Evolutionary conservation across 2,797 vertebrate species (phyloP).

Genomic region (Sebastes cheni): DNA sequence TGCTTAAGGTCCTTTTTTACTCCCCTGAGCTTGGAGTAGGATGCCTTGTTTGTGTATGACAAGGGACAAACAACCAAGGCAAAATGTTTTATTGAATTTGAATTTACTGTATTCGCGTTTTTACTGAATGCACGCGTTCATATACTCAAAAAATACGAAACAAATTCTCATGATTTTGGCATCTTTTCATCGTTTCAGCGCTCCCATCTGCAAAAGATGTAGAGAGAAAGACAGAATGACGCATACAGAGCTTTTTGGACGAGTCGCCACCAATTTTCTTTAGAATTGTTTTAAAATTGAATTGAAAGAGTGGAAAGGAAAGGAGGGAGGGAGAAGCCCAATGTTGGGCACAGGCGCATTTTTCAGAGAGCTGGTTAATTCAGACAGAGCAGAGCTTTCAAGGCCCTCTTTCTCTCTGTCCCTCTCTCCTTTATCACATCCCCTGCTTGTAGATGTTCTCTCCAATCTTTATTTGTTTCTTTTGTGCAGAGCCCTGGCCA

Average conservation of each 20-base stretch:
- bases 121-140: neutral
- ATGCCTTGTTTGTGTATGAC: slow-evolving; percentile 12
- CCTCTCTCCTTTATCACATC: slow-evolving; percentile 73
- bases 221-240: slow-evolving; percentile 37
- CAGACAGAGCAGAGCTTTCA: slow-evolving; percentile 77
- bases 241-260: slow-evolving; percentile 45
- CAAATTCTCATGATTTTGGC: slow-evolving; percentile 58
- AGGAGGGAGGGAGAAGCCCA: slow-evolving; percentile 41
- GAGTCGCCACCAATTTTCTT: slow-evolving; percentile 67
- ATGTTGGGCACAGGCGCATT: slow-evolving; percentile 62
- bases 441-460: slow-evolving; percentile 85
- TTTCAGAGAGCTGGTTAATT: slow-evolving; percentile 73
- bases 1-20: neutral
- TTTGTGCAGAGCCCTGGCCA: slow-evolving; percentile 89
- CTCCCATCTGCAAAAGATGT: slow-evolving; percentile 38
- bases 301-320: slow-evolving; percentile 67
- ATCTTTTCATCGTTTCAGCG: slow-evolving; percentile 46
- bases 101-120: slow-evolving; percentile 9
- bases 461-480: slow-evolving; percentile 89
- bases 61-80: slow-evolving; percentile 25
- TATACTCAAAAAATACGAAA: neutral
- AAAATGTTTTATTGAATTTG: slow-evolving; percentile 36
- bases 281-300: slow-evolving; percentile 82
- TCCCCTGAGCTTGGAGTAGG: slow-evolving; percentile 5
- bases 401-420: slow-evolving; percentile 61